A percentile compares a stretch with the other conserved stretches of the same genome.
phyloP scores from a whole-genome alignment of 2,888 invertebrate genomes.

The Eudemis profundana region DNA sequence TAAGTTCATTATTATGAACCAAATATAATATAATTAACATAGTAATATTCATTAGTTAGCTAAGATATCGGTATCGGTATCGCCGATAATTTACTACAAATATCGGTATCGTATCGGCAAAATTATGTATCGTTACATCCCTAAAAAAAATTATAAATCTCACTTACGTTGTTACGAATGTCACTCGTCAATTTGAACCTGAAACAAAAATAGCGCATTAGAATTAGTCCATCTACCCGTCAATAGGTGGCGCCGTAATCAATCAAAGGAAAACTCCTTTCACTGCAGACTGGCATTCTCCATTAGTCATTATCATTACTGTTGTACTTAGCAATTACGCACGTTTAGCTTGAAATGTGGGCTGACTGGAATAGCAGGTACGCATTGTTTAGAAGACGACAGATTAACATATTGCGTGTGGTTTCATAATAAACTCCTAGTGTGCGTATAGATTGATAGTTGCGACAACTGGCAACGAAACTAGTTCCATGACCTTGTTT shows the following conservation, averaged over 20 bases:
- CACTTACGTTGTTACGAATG: constrained; percentile 39
- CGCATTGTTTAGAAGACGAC: constrained; percentile 64
- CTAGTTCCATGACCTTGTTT: constrained; percentile 23
- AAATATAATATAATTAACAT: too few relatives aligned
- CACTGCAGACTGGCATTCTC: constrained; percentile 52
- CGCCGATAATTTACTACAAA: too few relatives aligned
- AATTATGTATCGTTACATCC: too few relatives aligned
- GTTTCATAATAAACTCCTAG: constrained; percentile 49
- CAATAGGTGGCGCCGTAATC: constrained; percentile 62
- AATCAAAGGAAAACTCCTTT: constrained; percentile 49
- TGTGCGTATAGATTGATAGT: constrained; percentile 51
- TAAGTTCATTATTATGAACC: too few relatives aligned
- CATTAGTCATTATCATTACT: constrained; percentile 60
- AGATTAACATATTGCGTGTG: constrained; percentile 67
- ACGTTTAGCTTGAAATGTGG: constrained; percentile 59
- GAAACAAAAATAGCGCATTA: constrained; percentile 35
- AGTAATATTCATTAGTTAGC: too few relatives aligned
- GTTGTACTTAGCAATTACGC: constrained; percentile 62
- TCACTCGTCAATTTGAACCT: constrained; percentile 24
- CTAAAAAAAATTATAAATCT: constrained; percentile 14
- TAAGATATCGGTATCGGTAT: too few relatives aligned
- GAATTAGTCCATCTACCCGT: constrained; percentile 51
- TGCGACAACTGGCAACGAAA: constrained; percentile 47
- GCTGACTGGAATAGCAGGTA: constrained; percentile 57
- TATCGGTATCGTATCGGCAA: too few relatives aligned